phyloP scores from a whole-genome alignment of 2,888 invertebrate species.

The Agrochola litura region DNA sequence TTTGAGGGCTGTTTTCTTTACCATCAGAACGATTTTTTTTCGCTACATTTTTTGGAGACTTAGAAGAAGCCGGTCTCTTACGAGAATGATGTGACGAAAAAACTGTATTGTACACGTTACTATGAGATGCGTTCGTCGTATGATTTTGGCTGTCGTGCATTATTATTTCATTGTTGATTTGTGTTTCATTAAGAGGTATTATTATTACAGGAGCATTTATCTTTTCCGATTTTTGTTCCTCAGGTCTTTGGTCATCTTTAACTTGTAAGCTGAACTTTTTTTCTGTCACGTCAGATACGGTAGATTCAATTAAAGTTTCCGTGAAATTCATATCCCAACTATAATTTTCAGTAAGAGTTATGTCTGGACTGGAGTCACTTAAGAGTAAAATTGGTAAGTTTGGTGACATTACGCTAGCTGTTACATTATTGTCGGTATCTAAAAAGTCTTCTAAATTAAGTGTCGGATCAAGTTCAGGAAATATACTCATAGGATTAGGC shows the following conservation, averaged over 20 bases:
- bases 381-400: slow-evolving; percentile 1
- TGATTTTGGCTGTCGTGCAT: not conserved
- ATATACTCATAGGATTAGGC: not conserved
- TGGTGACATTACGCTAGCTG: not conserved
- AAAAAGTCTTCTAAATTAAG: slow-evolving; percentile 3
- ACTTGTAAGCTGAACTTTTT: not conserved
- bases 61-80: slow-evolving; percentile 1
- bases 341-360: not conserved
- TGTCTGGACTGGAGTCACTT: not conserved
- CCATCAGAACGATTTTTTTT: not conserved
- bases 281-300: not conserved
- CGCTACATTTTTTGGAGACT: not conserved
- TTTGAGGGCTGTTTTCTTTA: slow-evolving; percentile 7
- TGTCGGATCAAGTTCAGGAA: not conserved
- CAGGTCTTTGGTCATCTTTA: not conserved
- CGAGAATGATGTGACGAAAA: not conserved
- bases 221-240: slow-evolving; percentile 6
- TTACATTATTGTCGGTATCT: not conserved
- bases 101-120: too few relatives aligned
- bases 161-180: not conserved
- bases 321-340: not conserved
- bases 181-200: too few relatives aligned
- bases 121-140: not conserved
- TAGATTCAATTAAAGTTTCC: not conserved
- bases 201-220: not conserved